Base-by-base conservation (phyloP, 2,113 vertebrate species). In the Leptocoma aspasia region DNA sequence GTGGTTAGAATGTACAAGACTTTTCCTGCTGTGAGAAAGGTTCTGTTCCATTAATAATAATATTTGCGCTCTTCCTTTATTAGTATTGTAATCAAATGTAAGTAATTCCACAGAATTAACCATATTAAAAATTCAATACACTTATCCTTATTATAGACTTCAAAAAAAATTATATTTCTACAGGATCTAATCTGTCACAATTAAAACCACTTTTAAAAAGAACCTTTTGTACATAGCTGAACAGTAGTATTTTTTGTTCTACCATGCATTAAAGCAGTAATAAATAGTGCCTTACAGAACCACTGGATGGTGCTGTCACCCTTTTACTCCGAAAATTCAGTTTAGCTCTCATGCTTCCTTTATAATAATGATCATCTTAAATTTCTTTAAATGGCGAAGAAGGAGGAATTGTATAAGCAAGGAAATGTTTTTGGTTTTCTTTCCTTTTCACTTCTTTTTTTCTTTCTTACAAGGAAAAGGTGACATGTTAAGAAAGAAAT, bases 291-390 rank as follows among this genome's bases (percentile, higher is more conserved):
- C 27, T n/a, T 47, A 35, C 18, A 64, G 56, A 89, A 42, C 94
- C 96, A 76, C 95, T 85, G 92, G 97, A 79, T 94, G 96, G 97
- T 93, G 95, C 95, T 96, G 49, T 87, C 77, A 50, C 33, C 22
- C 94, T 94, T 87, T 93, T 70, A 52, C 66, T 89, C 47, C 68
- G 56, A 82, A 81, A 66, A 88, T 53, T 86, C 44, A 54, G 22
- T 50, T 86, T 79, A 10, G 9, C 22, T 70, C 10, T 73, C 7
- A 14, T 66, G 10, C 7, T 80, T 64, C 26, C 35, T 85, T 63
- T 66, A 6, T 24, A 47, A 26, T 30, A 87, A 54, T 21, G 33
- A 11, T 59, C 7, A 50, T 90, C 41, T 41, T 72, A 72, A 82
- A 54, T 23, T 57, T 45, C 24, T 93, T 82, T 75, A 53, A 78